These are phyloP conservation scores for Limenitis camilla DNA, from an alignment of 2,888 invertebrate genomes.

Conservation along the genomic window DNA sequence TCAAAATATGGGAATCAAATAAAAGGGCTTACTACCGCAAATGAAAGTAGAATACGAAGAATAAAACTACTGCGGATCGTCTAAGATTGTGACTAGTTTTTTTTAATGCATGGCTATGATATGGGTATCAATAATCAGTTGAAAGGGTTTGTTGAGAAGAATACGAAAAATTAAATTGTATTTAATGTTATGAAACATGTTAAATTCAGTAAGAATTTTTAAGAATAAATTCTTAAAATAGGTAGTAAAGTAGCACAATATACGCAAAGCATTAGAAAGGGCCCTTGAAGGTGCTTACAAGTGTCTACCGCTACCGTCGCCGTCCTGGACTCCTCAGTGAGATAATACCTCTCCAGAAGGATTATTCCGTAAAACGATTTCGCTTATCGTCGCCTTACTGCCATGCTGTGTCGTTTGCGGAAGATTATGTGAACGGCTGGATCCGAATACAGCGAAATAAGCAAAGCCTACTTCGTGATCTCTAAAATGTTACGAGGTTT, in stretches of 20 bases:
- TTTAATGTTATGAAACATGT: no score
- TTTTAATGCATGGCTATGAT: no score
- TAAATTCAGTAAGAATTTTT: no score
- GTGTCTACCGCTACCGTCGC: constrained; percentile 23
- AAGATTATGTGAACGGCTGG: constrained; percentile 7
- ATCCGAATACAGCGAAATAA: constrained; percentile 6
- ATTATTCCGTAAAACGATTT: constrained; percentile 17
- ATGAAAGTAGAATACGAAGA: no score
- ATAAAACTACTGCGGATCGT: no score
- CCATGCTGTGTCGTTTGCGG: constrained; percentile 4
- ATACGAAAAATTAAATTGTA: no score
- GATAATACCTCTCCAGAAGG: constrained; percentile 49
- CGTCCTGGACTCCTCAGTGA: constrained; percentile 35
- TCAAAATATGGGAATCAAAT: no score
- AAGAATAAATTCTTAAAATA: no score
- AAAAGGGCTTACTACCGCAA: no score
- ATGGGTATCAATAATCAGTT: no score
- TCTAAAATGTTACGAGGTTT: not conserved
- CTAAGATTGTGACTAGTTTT: no score
- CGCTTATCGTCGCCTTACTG: constrained; percentile 11
- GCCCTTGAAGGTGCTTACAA: constrained; percentile 42
- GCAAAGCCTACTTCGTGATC: constrained; percentile 1
- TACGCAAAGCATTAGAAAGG: constrained; percentile 15
- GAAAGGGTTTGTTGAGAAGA: no score
- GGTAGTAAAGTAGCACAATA: not conserved